A percentile compares a stretch with the other conserved stretches of the same genome.
Conservation (phyloP, 2,888 invertebrate genomes). For the Thumatha senex region DNA sequence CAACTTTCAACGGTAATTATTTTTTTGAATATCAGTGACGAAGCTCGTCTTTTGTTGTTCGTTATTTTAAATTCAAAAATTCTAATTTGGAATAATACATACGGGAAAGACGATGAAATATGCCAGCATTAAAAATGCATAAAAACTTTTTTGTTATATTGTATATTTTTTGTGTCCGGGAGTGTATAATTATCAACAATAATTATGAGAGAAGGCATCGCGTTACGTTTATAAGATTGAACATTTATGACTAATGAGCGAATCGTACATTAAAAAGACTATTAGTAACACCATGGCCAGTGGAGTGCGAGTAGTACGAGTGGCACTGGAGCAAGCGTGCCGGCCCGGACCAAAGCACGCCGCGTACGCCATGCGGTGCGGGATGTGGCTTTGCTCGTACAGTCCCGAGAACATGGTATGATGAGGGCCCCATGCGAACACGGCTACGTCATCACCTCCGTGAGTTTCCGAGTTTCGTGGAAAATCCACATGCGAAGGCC, state of each 20-base stretch:
- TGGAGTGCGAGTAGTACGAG: neutral
- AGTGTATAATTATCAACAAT: neutral
- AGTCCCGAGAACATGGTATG: constrained; percentile 89
- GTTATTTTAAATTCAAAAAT: no score
- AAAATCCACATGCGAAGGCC: constrained; percentile 39
- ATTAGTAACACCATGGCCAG: neutral
- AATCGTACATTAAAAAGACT: neutral
- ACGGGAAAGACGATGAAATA: no score
- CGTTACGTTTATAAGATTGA: neutral
- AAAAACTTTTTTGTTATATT: no score
- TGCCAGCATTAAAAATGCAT: no score
- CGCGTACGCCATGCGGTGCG: constrained; percentile 89
- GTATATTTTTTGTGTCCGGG: no score
- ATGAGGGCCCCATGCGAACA: constrained; percentile 88
- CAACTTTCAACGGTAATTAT: no score
- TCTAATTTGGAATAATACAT: no score
- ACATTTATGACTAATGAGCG: constrained; percentile 30
- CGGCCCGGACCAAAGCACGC: constrained; percentile 86
- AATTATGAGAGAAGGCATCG: no score
- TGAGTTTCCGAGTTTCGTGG: constrained; percentile 87
- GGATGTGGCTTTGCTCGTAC: constrained; percentile 90
- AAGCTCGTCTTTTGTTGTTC: no score
- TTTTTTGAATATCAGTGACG: no score
- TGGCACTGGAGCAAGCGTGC: constrained; percentile 52
- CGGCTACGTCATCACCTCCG: constrained; percentile 90